Evolutionary conservation across 2,113 vertebrate genomes (phyloP), one percentile per base, ranked within the genome.

Genomic region (Morone chrysops): DNA sequence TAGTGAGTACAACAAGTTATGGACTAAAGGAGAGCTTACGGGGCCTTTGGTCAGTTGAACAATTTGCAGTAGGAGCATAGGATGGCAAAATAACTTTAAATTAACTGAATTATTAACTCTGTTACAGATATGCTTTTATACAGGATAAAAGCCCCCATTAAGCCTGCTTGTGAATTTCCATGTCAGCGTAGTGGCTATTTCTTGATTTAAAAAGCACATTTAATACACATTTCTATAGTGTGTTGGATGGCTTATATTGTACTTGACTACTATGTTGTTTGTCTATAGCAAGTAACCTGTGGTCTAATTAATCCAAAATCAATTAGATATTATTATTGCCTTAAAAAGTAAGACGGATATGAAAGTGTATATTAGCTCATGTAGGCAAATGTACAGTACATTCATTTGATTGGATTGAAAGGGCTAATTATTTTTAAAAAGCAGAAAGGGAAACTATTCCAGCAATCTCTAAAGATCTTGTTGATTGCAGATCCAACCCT

Each of bases 131-230:
- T 78, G 54, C 45, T 88, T 88, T 83, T 79, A 74, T 69, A 50
- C 10, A 48, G 56, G 31, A 62, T 60, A 53, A 80, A 91, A 92
- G 81, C 77, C 82, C 84, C 31, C 86, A 84, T 90, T 92, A 87
- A 86, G 84, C 74, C 84, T 38, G 38, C 57, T 41, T 22, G 1
- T 2, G 36, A 1, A 69, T 70, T 56, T 50, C 68, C 8, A 56
- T 25, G 12, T 68, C 38, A 31, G 16, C 8, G 16, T 13, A 59
- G 20, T 2, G 2, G 68, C 17, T 50, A 2, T 60, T 59, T 78
- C 48, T 48, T 12, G 6, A 40, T 57, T 11, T 25, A 25, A 75
- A 75, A 78, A 1, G 1, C 47, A 61, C 4, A 60, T 45, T 69
- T 20, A 16, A 59, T 40, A 3, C 18, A 36, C 2, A 51, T 63